Evolutionary conservation across 2,797 vertebrate species (phyloP).

Genomic region (Tangara arthus): DNA sequence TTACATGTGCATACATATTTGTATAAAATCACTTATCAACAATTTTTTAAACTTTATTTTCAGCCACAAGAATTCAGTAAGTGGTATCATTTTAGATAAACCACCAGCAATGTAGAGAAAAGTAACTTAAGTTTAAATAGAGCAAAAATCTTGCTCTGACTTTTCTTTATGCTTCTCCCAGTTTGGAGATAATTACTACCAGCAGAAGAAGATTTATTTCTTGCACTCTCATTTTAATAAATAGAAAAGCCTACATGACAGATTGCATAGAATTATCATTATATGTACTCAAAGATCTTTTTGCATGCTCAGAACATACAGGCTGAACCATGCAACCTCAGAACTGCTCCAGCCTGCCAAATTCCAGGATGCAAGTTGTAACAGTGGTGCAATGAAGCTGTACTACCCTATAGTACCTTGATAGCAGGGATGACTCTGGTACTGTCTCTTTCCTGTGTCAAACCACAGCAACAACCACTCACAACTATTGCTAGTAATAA

Average conservation of each 20-base stretch:
- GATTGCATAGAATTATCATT: not conserved
- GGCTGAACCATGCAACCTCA: not conserved
- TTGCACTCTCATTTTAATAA: not conserved
- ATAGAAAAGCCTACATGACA: not conserved
- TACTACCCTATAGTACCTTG: not conserved
- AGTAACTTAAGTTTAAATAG: not conserved
- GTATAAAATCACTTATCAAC: not conserved
- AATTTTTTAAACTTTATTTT: not conserved
- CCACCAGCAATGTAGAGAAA: not conserved
- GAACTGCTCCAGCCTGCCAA: not conserved
- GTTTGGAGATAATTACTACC: conserved; percentile 1
- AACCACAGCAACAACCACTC: not conserved
- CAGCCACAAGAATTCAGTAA: not conserved
- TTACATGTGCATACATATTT: not conserved
- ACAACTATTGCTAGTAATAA: not conserved
- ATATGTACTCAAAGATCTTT: not conserved
- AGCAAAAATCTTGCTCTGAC: not conserved
- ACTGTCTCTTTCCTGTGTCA: not conserved
- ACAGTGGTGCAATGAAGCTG: not conserved
- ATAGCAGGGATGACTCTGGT: not conserved
- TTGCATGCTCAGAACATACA: not conserved
- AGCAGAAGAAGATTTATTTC: not conserved
- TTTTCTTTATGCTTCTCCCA: not conserved
- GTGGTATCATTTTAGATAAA: not conserved
- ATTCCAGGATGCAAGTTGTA: not conserved